Conservation (phyloP, 2,888 invertebrate genomes). For the Hymenopus coronatus region DNA sequence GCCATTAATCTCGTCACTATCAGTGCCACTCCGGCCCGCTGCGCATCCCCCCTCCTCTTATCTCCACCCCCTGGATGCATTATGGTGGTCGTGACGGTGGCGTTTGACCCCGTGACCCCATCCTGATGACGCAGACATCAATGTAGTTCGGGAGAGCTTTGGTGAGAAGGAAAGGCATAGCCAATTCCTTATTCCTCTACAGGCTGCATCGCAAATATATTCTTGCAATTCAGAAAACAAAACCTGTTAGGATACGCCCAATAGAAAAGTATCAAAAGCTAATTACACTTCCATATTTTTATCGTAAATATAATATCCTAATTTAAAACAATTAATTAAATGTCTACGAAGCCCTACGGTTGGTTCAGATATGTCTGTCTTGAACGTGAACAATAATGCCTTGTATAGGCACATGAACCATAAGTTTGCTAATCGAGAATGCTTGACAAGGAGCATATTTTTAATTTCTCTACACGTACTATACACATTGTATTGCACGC, state of each 20-base stretch:
- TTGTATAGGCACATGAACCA: no score
- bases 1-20: not conserved
- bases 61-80: not conserved
- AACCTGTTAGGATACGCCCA: not conserved
- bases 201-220: not conserved
- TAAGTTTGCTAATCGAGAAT: no score
- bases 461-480: no score
- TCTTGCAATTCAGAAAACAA: not conserved
- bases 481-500: no score
- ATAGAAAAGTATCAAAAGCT: no score
- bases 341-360: no score
- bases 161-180: not conserved
- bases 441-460: no score
- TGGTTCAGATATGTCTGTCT: no score
- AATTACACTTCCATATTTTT: no score
- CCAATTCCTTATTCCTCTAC: not conserved
- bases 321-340: no score
- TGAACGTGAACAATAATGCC: no score
- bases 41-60: not conserved
- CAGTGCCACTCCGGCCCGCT: not conserved
- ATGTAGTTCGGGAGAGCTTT: not conserved
- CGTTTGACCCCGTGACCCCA: slow-evolving; percentile 28
- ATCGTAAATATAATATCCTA: no score
- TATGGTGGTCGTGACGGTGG: slow-evolving; percentile 14
- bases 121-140: slow-evolving; percentile 13